These are phyloP conservation scores for Hemicentrotus pulcherrimus DNA, from an alignment of 35 echinoderm and acorn worm species.

Conservation along the genomic window DNA sequence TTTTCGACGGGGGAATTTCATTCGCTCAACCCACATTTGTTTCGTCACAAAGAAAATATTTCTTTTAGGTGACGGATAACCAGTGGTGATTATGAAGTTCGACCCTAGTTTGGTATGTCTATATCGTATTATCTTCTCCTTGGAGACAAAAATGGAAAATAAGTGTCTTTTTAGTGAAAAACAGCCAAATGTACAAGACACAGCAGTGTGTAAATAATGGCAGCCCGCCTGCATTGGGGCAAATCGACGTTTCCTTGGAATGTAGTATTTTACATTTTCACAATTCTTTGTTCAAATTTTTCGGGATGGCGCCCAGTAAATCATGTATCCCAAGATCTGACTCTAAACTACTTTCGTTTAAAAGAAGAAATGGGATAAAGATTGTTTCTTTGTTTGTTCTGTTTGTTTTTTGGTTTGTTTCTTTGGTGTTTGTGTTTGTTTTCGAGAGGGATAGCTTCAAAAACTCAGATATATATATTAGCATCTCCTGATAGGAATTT, in stretches of 20 bases:
- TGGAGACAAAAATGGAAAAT: background rate
- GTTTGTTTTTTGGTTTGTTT: too few species aligned
- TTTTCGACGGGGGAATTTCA: background rate
- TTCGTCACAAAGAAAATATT: background rate
- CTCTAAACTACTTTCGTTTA: background rate
- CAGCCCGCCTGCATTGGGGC: background rate
- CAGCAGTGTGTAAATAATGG: background rate
- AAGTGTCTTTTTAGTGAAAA: background rate
- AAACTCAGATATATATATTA: too few species aligned
- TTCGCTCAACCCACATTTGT: background rate
- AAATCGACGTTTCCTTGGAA: slow-evolving; percentile 1
- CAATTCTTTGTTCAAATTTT: background rate
- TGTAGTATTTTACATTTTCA: background rate
- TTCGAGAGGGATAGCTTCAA: too few species aligned
- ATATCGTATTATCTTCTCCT: background rate
- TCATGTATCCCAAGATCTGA: background rate
- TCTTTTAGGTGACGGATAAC: background rate
- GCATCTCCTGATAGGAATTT: too few species aligned
- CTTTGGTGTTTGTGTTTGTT: too few species aligned
- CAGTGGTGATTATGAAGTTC: background rate
- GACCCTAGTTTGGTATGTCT: background rate
- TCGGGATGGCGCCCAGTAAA: background rate
- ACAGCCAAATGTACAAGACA: background rate
- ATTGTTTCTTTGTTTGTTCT: background rate
- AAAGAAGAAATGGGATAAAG: background rate